Base-by-base conservation (phyloP, 1,140 invertebrate species). In the Leptopilina clavipes region DNA sequence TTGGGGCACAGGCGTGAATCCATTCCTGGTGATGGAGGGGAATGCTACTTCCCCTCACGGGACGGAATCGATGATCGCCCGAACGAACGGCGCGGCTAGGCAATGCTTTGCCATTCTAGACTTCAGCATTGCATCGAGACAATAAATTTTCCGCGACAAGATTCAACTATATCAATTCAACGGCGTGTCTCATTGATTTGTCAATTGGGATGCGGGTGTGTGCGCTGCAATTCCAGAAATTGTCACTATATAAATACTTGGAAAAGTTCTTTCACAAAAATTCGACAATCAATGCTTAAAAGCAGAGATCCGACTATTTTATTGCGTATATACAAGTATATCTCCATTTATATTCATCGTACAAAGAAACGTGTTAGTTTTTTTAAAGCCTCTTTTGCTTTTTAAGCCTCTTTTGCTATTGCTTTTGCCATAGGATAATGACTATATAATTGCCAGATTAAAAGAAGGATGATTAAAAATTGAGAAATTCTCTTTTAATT, bases 141-240 rank as follows among this genome's bases (percentile, higher is more conserved):
- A 59, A 59, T 59, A 25, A 25, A 59, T 31, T 59, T 59, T 5
- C 56, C 56, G 19, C 12, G 56, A 59, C 56, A 25, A 25, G 56
- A 59, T 59, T 59, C 18, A 22, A 59, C 19, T 59, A 59, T 59
- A n/a, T n/a, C 11, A 19, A 59, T 59, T 59, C 19, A 59, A 31
- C 10, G 56, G 22, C 22, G 56, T 59, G 56, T 59, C 22, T 59
- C 56, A 59, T 59, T 59, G 56, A 59, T 59, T 59, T 59, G 56
- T 59, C 56, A 59, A 59, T 25, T 59, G 56, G 6, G 18, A 59
- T 22, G 22, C 12, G 56, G 12, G 18, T 22, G 22, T 52, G 48
- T 59, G 19, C 19, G 56, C 25, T 59, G 56, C 19, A 22, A 59
- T 59, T 59, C 56, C 56, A 14, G 19, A 59, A 59, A 59, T 59